A percentile compares a stretch with the other conserved stretches of the same genome.
Conservation (phyloP, 2,113 vertebrate species). For the Chamaea fasciata region DNA sequence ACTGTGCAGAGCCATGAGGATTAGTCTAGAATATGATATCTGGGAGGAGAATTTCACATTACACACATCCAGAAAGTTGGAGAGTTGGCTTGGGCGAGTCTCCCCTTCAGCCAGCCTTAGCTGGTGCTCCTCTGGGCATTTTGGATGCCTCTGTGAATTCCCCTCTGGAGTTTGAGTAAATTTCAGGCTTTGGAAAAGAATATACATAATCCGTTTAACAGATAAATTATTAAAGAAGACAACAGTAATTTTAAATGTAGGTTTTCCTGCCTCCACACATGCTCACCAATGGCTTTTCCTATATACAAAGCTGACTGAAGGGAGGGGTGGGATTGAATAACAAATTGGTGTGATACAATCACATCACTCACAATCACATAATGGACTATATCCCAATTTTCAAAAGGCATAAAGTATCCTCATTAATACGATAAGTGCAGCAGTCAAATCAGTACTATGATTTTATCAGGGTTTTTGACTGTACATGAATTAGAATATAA, state of each 20-base stretch:
- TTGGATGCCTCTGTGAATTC: neutral
- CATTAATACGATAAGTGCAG: constrained; percentile 83
- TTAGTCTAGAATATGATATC: neutral
- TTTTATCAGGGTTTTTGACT: constrained; percentile 84
- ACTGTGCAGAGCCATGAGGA: neutral
- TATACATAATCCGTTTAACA: neutral
- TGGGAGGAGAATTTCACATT: neutral
- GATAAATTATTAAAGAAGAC: constrained; percentile 4
- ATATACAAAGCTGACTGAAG: constrained; percentile 73
- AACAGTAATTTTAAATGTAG: neutral
- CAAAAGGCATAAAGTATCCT: constrained; percentile 85
- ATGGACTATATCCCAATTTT: constrained; percentile 81
- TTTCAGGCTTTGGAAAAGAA: neutral
- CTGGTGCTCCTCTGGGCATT: neutral
- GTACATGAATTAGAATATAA: constrained; percentile 84
- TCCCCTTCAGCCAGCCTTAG: neutral
- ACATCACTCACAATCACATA: constrained; percentile 82
- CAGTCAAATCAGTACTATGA: constrained; percentile 82
- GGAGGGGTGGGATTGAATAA: constrained; percentile 79
- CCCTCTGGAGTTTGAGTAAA: neutral
- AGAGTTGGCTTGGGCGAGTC: neutral
- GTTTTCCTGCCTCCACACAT: neutral
- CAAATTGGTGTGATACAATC: constrained; percentile 80
- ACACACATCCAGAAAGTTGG: neutral
- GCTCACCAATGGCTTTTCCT: constrained; percentile 38